Conservation (phyloP, 2,113 vertebrate genomes). For the Gobius niger region DNA sequence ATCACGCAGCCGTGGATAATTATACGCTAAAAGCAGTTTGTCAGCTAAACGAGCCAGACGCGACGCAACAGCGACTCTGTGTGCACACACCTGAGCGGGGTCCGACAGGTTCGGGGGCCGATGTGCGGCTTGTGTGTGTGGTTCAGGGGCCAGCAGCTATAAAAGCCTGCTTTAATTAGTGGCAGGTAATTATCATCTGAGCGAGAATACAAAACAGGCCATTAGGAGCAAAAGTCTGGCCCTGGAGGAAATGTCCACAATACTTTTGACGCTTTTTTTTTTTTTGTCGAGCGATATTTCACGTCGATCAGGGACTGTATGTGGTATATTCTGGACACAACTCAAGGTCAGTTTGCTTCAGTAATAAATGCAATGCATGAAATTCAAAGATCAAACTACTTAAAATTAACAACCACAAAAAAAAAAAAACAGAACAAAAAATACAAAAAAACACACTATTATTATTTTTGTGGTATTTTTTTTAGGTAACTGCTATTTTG, state of each 20-base stretch:
- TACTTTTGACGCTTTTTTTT: not conserved
- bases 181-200: constrained; percentile 51
- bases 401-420: too few species aligned
- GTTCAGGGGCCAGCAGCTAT: constrained; percentile 29
- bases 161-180: constrained; percentile 58
- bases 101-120: not conserved
- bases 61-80: constrained; percentile 49
- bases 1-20: constrained; percentile 66
- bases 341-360: too few species aligned
- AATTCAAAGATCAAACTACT: too few species aligned
- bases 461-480: too few species aligned
- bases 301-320: too few species aligned
- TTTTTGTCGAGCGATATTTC: too few species aligned
- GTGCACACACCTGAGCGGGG: constrained; percentile 3
- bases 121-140: not conserved
- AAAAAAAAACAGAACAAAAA: too few species aligned
- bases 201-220: constrained; percentile 35
- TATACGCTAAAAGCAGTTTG: constrained; percentile 70
- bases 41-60: constrained; percentile 64
- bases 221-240: constrained; percentile 12
- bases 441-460: too few species aligned
- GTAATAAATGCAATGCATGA: too few species aligned
- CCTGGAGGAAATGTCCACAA: not conserved
- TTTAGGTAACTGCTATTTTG: too few species aligned
- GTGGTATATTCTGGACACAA: too few species aligned